Evolutionary conservation across 2,888 invertebrate genomes (phyloP).

Genomic region (Latheticus oryzae): DNA sequence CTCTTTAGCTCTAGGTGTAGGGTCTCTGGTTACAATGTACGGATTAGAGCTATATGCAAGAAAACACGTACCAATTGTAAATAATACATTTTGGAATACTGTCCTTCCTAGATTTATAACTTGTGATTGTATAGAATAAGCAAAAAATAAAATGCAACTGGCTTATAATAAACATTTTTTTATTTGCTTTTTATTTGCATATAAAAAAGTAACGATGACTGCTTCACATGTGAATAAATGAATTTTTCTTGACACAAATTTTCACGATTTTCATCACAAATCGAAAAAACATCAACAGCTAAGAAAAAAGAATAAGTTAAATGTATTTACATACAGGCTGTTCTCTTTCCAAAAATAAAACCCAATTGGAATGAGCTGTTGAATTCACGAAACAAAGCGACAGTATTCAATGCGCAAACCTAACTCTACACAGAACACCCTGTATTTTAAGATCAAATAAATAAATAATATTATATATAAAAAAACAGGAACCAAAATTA

Average conservation of each 20-base stretch:
- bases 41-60: constrained; percentile 89
- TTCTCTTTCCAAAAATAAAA: too few species aligned
- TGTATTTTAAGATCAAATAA: constrained; percentile 25
- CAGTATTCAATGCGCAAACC: constrained; percentile 8
- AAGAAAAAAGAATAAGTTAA: constrained; percentile 28
- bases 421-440: constrained; percentile 37
- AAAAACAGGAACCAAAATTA: constrained; percentile 27
- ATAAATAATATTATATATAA: constrained; percentile 12
- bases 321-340: constrained; percentile 24
- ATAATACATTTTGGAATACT: constrained; percentile 43
- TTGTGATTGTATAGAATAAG: constrained; percentile 48
- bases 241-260: constrained; percentile 21
- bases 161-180: background rate
- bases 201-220: constrained; percentile 34
- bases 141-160: too few species aligned
- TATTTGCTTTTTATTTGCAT: constrained; percentile 30
- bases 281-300: constrained; percentile 20
- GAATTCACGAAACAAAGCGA: constrained; percentile 23
- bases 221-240: constrained; percentile 30
- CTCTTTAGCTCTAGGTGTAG: constrained; percentile 80
- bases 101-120: constrained; percentile 52
- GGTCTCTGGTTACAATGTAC: constrained; percentile 81
- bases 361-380: constrained; percentile 24
- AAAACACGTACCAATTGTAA: constrained; percentile 72
- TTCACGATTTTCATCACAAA: constrained; percentile 19